Evolutionary conservation across 2,888 invertebrate species (phyloP).

Genomic region (Invenusta paracnida): DNA sequence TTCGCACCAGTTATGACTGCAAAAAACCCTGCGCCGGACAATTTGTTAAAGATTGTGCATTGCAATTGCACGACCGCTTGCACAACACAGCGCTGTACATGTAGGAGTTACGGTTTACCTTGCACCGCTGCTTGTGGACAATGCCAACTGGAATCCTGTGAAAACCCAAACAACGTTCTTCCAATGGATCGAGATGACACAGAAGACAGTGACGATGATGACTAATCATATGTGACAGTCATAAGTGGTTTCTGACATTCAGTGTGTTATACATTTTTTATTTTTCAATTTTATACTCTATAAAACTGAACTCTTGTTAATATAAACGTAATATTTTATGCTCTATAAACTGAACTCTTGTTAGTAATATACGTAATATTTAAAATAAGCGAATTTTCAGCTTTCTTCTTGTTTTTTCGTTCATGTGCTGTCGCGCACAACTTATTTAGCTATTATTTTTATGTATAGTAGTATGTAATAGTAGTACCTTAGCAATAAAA

Average conservation of each 20-base stretch:
- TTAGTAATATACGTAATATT: no score
- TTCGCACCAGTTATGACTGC: constrained; percentile 37
- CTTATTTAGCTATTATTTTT: not conserved
- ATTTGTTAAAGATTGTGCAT: constrained; percentile 36
- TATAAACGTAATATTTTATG: not conserved
- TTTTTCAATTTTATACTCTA: not conserved
- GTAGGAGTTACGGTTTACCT: constrained; percentile 36
- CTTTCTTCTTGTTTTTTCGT: not conserved
- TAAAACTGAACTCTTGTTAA: not conserved
- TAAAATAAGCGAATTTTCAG: not conserved
- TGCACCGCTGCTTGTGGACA: constrained; percentile 40
- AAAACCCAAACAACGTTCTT: constrained; percentile 33
- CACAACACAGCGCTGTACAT: constrained; percentile 38
- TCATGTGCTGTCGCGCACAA: not conserved
- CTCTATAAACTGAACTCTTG: no score
- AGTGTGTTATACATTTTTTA: not conserved
- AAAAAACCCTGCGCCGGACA: constrained; percentile 33
- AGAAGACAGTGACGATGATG: constrained; percentile 31
- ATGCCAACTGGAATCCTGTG: constrained; percentile 37
- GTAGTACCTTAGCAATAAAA: not conserved
- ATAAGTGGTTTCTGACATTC: not conserved
- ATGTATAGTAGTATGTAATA: not conserved
- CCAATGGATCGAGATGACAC: not conserved
- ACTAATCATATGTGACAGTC: not conserved
- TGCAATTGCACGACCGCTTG: constrained; percentile 41